Evolutionary conservation across 2,888 invertebrate species (phyloP).

Genomic region (Argyresthia goedartella): DNA sequence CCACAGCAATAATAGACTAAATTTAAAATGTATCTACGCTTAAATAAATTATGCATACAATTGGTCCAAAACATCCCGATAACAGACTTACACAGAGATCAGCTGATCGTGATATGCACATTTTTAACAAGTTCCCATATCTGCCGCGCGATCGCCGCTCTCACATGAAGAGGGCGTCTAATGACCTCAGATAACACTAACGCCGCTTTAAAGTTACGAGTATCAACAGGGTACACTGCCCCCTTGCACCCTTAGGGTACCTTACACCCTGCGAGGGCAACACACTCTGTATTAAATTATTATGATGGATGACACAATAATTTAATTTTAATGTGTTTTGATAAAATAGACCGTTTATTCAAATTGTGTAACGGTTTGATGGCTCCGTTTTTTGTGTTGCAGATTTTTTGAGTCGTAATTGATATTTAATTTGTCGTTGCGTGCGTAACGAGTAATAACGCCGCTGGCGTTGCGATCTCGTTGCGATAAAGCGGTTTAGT

Average conservation of each 20-base stretch:
- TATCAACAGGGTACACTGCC: slow-evolving; percentile 15
- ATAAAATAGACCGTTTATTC: slow-evolving; percentile 45
- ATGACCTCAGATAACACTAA: slow-evolving; percentile 54
- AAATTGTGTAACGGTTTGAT: slow-evolving; percentile 27
- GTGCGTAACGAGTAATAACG: background rate
- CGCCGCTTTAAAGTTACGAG: slow-evolving; percentile 44
- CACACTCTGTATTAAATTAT: slow-evolving; percentile 51
- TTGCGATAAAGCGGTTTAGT: too few species aligned
- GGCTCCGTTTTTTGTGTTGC: slow-evolving; percentile 22
- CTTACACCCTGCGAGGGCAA: too few species aligned
- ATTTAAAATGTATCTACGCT: too few species aligned
- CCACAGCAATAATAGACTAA: too few species aligned
- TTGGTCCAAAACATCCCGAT: too few species aligned
- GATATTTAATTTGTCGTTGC: slow-evolving; percentile 20
- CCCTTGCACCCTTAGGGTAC: too few species aligned
- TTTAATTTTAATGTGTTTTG: slow-evolving; percentile 65
- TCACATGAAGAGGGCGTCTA: slow-evolving; percentile 20
- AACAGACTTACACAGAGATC: too few species aligned
- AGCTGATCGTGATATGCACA: too few species aligned
- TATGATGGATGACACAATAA: slow-evolving; percentile 60
- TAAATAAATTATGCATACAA: too few species aligned
- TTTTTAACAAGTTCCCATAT: too few species aligned
- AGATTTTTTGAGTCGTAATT: slow-evolving; percentile 26
- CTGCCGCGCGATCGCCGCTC: too few species aligned
- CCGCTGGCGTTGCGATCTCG: too few species aligned